Evolutionary conservation across 2,113 vertebrate genomes (phyloP), one percentile per base, ranked within the genome.

Genomic region (Laticauda laticaudata): DNA sequence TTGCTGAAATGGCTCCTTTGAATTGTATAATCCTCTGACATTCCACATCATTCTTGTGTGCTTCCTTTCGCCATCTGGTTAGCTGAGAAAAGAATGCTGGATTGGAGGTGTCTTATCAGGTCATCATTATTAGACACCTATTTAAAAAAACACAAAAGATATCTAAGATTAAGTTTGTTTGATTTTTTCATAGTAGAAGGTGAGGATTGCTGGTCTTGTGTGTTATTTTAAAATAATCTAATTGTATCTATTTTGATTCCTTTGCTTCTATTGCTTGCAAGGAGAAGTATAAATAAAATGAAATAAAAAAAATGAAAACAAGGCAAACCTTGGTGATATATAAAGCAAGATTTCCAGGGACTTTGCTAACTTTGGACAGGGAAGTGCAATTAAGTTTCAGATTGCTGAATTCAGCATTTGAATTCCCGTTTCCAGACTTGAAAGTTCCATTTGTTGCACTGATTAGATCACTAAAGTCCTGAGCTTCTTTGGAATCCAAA

Each of bases 401-500:
- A n/a, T 64, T 64, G 61, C 61, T 29, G 4, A 29, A 64, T 64
- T 29, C 59, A 21, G 26, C 20, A 94, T 95, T 89, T 26, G 87
- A 91, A 54, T 56, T 93, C 39, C 56, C 18, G 10, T 91, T 94
- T 90, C 55, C n/a, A 88, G 86, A 29, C 69, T n/a, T 15, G 29
- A 39, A 85, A 93, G 69, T 57, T 94, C 2, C 2, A 90, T 91
- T 54, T 12, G 11, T 23, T 93, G 90, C 59, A 91, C 29, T 61
- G 94, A 93, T 11, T 20, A 92, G 56, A 85, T 95, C 91, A 87
- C 48, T 81, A 81, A 90, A 88, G 43, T 51, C 11, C 15, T 85
- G 94, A 69, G 93, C 90, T 91, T 93, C 64, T 87, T 95, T 92
- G 90, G 90, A 92, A 20, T 92, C 87, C 15, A 11, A 59, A 91